Base-by-base conservation (phyloP, 1,140 invertebrate genomes). In the Papilio polytes region DNA sequence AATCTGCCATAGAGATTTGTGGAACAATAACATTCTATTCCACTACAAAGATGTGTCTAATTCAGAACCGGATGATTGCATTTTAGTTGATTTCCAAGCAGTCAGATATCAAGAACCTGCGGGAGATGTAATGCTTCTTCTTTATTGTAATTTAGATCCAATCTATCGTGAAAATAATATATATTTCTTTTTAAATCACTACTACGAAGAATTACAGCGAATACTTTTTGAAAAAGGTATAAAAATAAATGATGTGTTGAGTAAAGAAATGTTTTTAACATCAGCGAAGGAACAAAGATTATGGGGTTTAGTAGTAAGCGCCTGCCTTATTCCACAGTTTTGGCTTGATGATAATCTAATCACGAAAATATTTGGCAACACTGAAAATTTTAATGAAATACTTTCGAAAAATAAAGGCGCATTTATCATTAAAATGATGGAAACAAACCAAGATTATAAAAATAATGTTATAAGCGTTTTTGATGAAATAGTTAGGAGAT, bases 1-100 rank as follows among this genome's bases (percentile, higher is more conserved):
- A 0, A 89, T 97, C 9, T 95, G 94, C 56, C 97, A 97, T 87
- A 95, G 95, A 0, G 96, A 97, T 91, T 89, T 96, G 6, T 97
- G 96, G 96, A 94, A 95, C 26, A 96, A 96, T 56, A 97, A 97
- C 85, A 84, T 97, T 0, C 91, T 97, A 83, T 97, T 96, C 85
- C 96, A 95, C 83, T 96, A 96, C 78, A 87, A 95, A 79, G 20
- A 94, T 51, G 59, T 18, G 51, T 56, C 80, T 12, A 36, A 26
- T 15, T 31, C 74, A 0, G 88, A 91, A 51, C 92, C 95, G 2
- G 89, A 92, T 13, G 90, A 95, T 9, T 96, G 96, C 80, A 82
- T 96, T 2, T 85, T 97, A 1, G 95, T 97, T 1, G 96, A 97
- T 85, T 97, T 96, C 81, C 96, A 97, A 88, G 85, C 96, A 3